A percentile compares a stretch with the other conserved stretches of the same genome.
phyloP scores from a whole-genome alignment of 2,888 invertebrate species.

The Caenorhabditis becei region DNA sequence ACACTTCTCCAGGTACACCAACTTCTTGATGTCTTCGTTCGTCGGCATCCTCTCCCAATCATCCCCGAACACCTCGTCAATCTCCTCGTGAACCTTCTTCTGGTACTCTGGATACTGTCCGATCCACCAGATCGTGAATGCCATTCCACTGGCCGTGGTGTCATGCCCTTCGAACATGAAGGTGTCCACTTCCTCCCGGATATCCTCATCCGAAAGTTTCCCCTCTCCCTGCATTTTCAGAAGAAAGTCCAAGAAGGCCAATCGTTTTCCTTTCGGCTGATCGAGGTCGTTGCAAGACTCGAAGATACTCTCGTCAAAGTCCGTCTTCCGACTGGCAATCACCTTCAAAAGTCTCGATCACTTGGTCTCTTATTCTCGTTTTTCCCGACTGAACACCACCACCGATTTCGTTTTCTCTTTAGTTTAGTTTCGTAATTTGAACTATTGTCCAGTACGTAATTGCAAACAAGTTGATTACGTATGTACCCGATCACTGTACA shows the following conservation, averaged over 20 bases:
- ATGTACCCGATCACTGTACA: not conserved
- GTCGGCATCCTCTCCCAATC: slow-evolving; percentile 73
- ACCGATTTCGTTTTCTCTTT: no score
- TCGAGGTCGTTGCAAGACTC: slow-evolving; percentile 11
- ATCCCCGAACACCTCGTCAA: slow-evolving; percentile 65
- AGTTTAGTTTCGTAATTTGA: slow-evolving; percentile 1
- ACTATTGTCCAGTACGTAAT: not conserved
- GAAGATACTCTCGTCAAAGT: slow-evolving; percentile 58
- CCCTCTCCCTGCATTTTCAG: slow-evolving; percentile 81
- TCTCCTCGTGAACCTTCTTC: slow-evolving; percentile 66
- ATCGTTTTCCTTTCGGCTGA: not conserved
- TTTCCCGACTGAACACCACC: not conserved
- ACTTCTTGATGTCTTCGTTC: slow-evolving; percentile 77
- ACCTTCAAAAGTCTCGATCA: slow-evolving; percentile 57
- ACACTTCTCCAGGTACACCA: slow-evolving; percentile 78
- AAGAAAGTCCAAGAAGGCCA: slow-evolving; percentile 83
- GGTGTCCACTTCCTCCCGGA: slow-evolving; percentile 82
- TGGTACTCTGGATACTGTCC: slow-evolving; percentile 82
- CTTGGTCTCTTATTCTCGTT: slow-evolving; percentile 17
- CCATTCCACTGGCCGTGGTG: slow-evolving; percentile 82
- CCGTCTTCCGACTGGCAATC: slow-evolving; percentile 79
- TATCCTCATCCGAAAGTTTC: slow-evolving; percentile 82
- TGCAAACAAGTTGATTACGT: not conserved
- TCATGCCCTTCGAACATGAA: slow-evolving; percentile 83
- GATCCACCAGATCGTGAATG: slow-evolving; percentile 82